A percentile compares a stretch with the other conserved stretches of the same genome.
Evolutionary conservation across 2,888 invertebrate genomes (phyloP).

Genomic region (Mythimna ferrago): DNA sequence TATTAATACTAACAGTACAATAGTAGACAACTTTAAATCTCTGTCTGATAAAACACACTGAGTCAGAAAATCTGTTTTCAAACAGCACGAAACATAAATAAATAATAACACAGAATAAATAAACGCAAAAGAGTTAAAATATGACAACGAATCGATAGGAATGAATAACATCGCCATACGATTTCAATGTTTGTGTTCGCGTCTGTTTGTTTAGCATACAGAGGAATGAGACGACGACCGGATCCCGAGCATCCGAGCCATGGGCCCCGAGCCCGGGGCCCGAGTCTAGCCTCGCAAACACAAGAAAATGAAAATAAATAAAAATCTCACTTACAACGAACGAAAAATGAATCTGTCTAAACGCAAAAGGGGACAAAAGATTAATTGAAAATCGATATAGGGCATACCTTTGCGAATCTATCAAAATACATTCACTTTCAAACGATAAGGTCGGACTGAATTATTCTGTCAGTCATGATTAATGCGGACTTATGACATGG

Average conservation of each 20-base stretch:
- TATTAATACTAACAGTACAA: not conserved
- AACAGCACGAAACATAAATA: conserved; percentile 21
- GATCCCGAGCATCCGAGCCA: conserved; percentile 62
- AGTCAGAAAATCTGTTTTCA: conserved; percentile 23
- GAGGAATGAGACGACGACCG: conserved; percentile 75
- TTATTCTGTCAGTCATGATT: conserved; percentile 86
- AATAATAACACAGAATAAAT: conserved; percentile 55
- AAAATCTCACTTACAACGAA: conserved; percentile 73
- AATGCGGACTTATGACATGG: conserved; percentile 84
- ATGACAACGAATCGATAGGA: conserved; percentile 76
- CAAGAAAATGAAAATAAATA: conserved; percentile 79
- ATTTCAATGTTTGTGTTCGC: conserved; percentile 82
- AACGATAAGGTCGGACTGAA: conserved; percentile 82
- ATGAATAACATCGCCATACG: conserved; percentile 80
- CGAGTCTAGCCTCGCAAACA: conserved; percentile 71
- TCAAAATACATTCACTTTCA: conserved; percentile 86
- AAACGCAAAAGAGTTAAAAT: conserved; percentile 61
- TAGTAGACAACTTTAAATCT: too few relatives aligned
- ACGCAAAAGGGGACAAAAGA: conserved; percentile 86
- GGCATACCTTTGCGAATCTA: conserved; percentile 85
- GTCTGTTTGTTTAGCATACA: conserved; percentile 82
- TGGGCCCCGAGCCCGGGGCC: conserved; percentile 22
- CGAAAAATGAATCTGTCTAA: conserved; percentile 83
- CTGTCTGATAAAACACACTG: not conserved
- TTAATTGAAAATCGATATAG: conserved; percentile 88